Conservation (phyloP, 2,797 vertebrate species). For the Bradypodion ventrale region DNA sequence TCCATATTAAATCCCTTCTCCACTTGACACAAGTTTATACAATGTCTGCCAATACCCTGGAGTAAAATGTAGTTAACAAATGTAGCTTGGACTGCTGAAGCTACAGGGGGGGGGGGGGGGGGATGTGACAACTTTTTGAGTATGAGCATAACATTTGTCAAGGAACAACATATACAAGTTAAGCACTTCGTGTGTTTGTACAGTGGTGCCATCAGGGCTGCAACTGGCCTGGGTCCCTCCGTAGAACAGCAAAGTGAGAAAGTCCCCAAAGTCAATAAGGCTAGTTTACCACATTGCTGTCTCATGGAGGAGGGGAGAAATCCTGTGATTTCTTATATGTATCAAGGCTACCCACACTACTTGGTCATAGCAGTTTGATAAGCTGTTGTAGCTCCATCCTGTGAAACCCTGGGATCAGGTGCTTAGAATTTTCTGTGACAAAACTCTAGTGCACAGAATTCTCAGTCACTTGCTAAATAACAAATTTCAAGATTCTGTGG, state of each 20-base stretch:
- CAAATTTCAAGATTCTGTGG: too few relatives aligned
- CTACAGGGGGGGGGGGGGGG: background rate
- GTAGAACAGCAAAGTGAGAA: background rate
- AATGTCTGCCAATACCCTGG: constrained; percentile 22
- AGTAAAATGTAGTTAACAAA: constrained; percentile 6
- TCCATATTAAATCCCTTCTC: constrained; percentile 26
- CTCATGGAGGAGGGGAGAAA: background rate
- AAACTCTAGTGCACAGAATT: too few relatives aligned
- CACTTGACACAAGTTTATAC: constrained; percentile 30
- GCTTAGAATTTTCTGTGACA: too few relatives aligned
- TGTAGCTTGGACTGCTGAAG: constrained; percentile 6
- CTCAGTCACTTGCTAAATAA: too few relatives aligned
- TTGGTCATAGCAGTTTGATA: too few relatives aligned
- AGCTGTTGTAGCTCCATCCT: too few relatives aligned
- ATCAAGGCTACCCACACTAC: too few relatives aligned
- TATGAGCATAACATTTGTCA: background rate
- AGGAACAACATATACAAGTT: background rate
- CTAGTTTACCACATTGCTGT: background rate
- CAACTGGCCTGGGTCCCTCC: background rate
- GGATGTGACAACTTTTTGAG: background rate
- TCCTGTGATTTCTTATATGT: too few relatives aligned
- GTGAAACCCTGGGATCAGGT: too few relatives aligned
- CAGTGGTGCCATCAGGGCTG: background rate
- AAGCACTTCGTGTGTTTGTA: background rate
- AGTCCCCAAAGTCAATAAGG: background rate